Conservation (phyloP, 2,113 vertebrate species). For the Corythornis vintsioides region DNA sequence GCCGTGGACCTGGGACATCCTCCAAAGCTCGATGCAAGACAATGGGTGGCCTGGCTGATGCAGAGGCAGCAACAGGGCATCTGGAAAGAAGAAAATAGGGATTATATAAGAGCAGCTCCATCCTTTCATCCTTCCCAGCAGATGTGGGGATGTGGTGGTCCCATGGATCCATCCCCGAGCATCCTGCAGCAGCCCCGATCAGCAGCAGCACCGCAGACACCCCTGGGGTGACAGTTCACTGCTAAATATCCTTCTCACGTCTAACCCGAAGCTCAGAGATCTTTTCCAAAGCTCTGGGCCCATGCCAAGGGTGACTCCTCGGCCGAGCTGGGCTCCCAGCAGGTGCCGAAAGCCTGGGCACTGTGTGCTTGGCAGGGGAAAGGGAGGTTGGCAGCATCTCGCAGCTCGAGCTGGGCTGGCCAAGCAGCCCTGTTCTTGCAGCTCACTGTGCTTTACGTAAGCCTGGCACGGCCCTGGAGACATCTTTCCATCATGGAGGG, state of each 20-base stretch:
- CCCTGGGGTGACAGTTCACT: accelerated
- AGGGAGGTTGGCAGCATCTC: neutral
- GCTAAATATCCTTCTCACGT: accelerated
- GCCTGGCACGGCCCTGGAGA: neutral
- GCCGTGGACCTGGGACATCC: neutral
- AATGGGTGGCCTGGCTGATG: neutral
- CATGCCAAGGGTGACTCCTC: neutral
- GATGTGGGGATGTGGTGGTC: neutral
- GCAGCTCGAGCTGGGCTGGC: neutral
- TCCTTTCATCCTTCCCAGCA: neutral
- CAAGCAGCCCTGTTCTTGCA: neutral
- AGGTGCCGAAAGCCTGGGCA: neutral
- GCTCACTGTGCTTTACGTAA: neutral
- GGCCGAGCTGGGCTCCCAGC: neutral
- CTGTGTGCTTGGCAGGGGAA: neutral
- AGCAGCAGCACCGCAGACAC: neutral
- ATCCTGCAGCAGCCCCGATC: neutral
- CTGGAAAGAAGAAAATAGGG: neutral
- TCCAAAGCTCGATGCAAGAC: neutral
- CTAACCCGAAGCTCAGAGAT: accelerated
- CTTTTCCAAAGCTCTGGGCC: neutral
- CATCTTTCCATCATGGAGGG: neutral
- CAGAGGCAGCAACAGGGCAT: neutral
- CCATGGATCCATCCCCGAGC: neutral
- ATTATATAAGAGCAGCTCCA: neutral